These are phyloP conservation scores for Florisuga fusca DNA, from an alignment of 2,797 vertebrate species.

Conservation along the genomic window DNA sequence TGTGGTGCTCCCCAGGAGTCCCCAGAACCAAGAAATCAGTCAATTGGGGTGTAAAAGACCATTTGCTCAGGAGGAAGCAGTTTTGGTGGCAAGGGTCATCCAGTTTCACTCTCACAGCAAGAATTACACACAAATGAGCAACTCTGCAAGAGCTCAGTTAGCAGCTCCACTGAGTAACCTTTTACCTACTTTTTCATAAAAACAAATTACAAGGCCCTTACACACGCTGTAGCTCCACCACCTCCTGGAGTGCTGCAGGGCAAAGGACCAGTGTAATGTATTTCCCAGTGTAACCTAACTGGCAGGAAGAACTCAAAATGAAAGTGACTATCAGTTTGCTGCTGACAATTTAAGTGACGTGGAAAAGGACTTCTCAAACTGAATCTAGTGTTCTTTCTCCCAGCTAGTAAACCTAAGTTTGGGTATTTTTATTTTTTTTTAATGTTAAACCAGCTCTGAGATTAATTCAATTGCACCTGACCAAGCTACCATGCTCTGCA, in stretches of 20 bases:
- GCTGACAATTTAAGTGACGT: background rate
- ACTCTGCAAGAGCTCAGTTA: background rate
- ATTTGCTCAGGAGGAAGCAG: conserved; percentile 45
- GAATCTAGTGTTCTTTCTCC: background rate
- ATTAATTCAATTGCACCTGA: background rate
- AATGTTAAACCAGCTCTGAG: background rate
- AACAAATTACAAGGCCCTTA: background rate
- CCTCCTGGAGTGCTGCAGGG: background rate
- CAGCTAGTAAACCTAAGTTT: accelerated
- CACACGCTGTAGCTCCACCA: background rate
- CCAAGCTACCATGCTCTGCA: background rate
- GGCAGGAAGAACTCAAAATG: background rate
- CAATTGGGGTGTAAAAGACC: background rate
- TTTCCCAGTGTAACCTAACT: background rate
- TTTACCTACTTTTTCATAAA: background rate
- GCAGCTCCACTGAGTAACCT: background rate
- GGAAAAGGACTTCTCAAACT: background rate
- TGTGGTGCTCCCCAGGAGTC: background rate
- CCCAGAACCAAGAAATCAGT: background rate
- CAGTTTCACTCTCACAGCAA: background rate
- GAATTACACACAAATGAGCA: background rate
- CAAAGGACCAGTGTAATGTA: background rate
- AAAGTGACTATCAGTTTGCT: background rate
- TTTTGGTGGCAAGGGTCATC: background rate
- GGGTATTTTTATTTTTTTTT: background rate